phyloP scores from a whole-genome alignment of 2,113 vertebrate species.

The Diglossa brunneiventris region DNA sequence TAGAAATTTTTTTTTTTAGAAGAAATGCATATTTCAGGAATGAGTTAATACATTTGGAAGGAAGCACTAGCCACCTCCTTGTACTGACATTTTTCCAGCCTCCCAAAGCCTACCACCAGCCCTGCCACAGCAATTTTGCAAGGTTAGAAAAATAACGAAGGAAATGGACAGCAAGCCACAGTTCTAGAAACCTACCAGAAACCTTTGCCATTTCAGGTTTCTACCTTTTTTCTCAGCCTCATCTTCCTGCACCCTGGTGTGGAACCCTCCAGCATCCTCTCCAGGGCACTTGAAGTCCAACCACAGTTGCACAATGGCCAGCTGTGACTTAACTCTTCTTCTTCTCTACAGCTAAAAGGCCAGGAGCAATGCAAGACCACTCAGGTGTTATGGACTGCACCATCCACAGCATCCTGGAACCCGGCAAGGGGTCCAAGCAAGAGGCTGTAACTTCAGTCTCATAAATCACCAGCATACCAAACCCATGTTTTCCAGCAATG shows the following conservation, averaged over 20 bases:
- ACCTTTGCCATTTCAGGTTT: not conserved
- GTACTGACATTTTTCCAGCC: not conserved
- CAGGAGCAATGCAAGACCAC: not conserved
- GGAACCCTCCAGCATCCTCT: not conserved
- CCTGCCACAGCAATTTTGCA: not conserved
- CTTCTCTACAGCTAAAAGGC: not conserved
- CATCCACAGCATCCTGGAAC: not conserved
- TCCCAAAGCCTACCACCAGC: not conserved
- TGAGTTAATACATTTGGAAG: not conserved
- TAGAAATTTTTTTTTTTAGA: not conserved
- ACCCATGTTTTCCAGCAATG: not conserved
- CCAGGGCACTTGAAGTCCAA: not conserved
- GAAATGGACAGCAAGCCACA: not conserved
- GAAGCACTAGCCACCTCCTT: not conserved
- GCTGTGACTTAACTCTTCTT: not conserved
- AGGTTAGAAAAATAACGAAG: not conserved
- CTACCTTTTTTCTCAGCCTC: not conserved
- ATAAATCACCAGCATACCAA: not conserved
- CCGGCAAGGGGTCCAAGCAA: not conserved
- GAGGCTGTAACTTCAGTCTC: not conserved
- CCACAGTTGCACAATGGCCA: not conserved
- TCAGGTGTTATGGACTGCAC: rapidly evolving
- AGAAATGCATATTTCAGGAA: not conserved
- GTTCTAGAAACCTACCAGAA: not conserved
- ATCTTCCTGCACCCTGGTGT: rapidly evolving